Evolutionary conservation across 2,888 invertebrate species (phyloP), one percentile per base, ranked within the genome.

Genomic region (Idaea biselata): DNA sequence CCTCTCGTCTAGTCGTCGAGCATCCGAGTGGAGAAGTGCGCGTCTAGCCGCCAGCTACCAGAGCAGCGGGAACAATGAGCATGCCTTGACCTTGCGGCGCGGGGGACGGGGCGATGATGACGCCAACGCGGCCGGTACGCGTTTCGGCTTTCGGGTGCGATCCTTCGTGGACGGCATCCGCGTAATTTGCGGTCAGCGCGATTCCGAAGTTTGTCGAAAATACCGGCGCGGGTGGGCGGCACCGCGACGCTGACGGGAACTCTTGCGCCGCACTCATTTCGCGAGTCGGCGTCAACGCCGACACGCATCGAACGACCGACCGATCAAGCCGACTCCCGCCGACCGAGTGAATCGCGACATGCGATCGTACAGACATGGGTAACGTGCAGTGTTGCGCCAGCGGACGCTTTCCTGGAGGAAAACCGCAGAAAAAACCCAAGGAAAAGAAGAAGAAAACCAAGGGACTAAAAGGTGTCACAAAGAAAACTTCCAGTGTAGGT

Each of bases 321-420:
- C 87, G 88, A 89, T 86, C 88, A 88, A 87, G 77, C 85, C 84
- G 86, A 87, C 85, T 87, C 87, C 86, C 84, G 87, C 85, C 84
- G 84, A 84, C 77, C 82, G 81, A 84, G 88, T 82, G 81, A 78
- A 82, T 80, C 89, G 87, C 89, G 91, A 90, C 85, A 91, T 91
- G 91, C 89, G 88, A 87, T 83, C 83, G 81, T 83, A 76, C 84
- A 85, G 91, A 82, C 85, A 92, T 92, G 92, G 92, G 92, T 89
- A 92, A 92, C 79, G 91, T 91, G 91, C 92, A 92, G 87, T 92
- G 92, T 88, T 92, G 92, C 91, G 89, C 90, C 81, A 89, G 86
- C 84, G 88, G 88, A 82, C 89, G 87, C 82, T 87, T 88, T 79
- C 82, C 76, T 75, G 80, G 86, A 75, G 88, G 87, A 78, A 89